Evolutionary conservation across 2,797 vertebrate species (phyloP), one percentile per base, ranked within the genome.

Genomic region (Buphagus erythrorhynchus): DNA sequence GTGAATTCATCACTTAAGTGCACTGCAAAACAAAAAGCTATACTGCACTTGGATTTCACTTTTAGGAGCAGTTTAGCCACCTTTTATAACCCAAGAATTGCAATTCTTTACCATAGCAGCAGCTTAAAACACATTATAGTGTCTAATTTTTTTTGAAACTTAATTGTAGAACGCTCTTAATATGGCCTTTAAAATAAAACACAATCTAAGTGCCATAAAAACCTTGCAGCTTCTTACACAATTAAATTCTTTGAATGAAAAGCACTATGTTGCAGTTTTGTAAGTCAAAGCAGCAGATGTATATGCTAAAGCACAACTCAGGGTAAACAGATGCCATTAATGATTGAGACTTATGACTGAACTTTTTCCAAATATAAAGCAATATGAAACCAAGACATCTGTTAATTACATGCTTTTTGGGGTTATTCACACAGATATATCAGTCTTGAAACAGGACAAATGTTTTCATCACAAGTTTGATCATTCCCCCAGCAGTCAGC

Each of bases 241-340:
- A 81, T 86, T 69, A 76, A 77, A 75, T 52, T 78, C 75, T 18
- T 59, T 78, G 81, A 77, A 36, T 49, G 14, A 94, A 79, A 76
- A 88, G 15, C 21, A 45, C 19, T 52, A 11, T 48, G 79, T 77
- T 59, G 17, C 43, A 80, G 31, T 59, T 92, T 91, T 96, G 38
- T 66, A 89, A 95, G 57, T 93, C 88, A 83, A 90, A 92, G 68
- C 35, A 94, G 58, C 81, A 77, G 54, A 55, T 80, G 33, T 18
- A 52, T 40, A 38, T 22, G 43, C 48, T 81, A 26, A 92, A 86
- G 29, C n/a, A 94, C n/a, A 88, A 35, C 7, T 77, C 62, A 6
- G 72, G 4, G 33, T 67, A 83, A 92, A 72, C 29, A 86, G 57
- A 82, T 65, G 28, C 51, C 78, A 78, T 52, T 72, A 74, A 28